Evolutionary conservation across 2,888 invertebrate genomes (phyloP), one percentile per base, ranked within the genome.

Genomic region (Liposcelis brunnea): DNA sequence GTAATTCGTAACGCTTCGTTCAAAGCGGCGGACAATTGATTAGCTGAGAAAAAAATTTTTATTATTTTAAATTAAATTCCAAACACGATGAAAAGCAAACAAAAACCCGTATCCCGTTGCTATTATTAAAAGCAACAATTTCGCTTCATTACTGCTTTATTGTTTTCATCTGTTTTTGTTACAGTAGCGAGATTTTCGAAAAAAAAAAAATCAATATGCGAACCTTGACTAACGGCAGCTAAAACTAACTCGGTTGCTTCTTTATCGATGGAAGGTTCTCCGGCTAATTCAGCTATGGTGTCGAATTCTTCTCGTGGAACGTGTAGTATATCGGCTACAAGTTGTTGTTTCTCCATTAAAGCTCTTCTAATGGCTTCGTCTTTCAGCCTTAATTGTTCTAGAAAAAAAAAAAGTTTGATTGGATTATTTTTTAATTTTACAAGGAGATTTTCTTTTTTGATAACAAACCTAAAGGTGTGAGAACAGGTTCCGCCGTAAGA

Each of bases 261-360:
- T 61, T 72, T 64, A 60, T 71, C 58, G 56, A 66, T 60, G 52
- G 63, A 66, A 16, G 71, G 70, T 56, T 76, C 74, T 47, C 71
- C 69, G 1, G 75, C 76, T 60, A 77, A 71, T 51, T 80, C 79
- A 44, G 74, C 74, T 51, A 77, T 75, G 52, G 72, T 71, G 52
- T 73, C 70, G 59, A 75, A 77, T 56, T 79, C 75, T 56, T 77
- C 76, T 51, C 72, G 69, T 45, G 82, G 80, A 59, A 83, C 74
- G 61, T 78, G 75, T 56, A 83, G 69, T 59, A 84, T 72, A 59
- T 82, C 79, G 50, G 81, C 81, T 52, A 83, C 76, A 50, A 85
- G 68, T 53, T 70, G 69, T 57, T 80, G 77, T 58, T 83, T 82
- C 58, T 83, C 82, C 47, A 69, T 67, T 52, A 85, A 60, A 38